Conservation (phyloP, 1,140 invertebrate species). For the Zaprionus lachaisei region DNA sequence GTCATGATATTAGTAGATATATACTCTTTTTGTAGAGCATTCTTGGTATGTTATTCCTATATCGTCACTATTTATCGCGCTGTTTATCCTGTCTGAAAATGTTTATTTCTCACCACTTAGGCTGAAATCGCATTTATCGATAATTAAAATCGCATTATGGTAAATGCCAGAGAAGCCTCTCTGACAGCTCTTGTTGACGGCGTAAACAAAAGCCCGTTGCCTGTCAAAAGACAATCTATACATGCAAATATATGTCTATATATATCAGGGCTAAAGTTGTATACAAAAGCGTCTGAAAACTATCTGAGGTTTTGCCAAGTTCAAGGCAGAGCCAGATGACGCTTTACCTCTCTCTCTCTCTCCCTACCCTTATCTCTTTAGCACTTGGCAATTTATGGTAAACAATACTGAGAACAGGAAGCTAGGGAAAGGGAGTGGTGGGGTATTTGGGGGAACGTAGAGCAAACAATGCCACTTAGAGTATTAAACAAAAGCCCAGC, state of each 20-base stretch:
- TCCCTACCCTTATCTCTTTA: slow-evolving; percentile 46
- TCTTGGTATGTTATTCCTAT: not conserved
- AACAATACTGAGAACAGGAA: slow-evolving; percentile 34
- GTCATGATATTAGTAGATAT: not conserved
- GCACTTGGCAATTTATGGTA: slow-evolving; percentile 54
- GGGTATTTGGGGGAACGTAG: not conserved
- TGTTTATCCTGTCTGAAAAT: slow-evolving; percentile 42
- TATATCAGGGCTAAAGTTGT: slow-evolving; percentile 6
- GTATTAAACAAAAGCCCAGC: slow-evolving; percentile 34
- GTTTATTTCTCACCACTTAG: slow-evolving; percentile 50
- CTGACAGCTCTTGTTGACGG: slow-evolving; percentile 35
- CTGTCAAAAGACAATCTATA: slow-evolving; percentile 58
- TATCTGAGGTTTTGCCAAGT: slow-evolving; percentile 61
- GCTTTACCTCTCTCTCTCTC: slow-evolving; percentile 47
- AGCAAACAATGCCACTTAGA: slow-evolving; percentile 45
- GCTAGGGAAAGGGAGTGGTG: slow-evolving; percentile 4
- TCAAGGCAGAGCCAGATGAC: slow-evolving; percentile 67
- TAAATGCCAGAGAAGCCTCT: slow-evolving; percentile 32
- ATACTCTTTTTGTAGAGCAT: not conserved
- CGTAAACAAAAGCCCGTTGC: slow-evolving; percentile 59
- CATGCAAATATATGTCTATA: slow-evolving; percentile 22
- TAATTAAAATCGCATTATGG: slow-evolving; percentile 55
- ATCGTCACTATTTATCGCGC: not conserved
- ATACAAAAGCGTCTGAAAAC: slow-evolving; percentile 36
- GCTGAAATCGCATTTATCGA: slow-evolving; percentile 67